Percentiles rank a stretch among this genome's conserved stretches.
Conservation (phyloP, 2,888 invertebrate species). For the Euphydryas editha region DNA sequence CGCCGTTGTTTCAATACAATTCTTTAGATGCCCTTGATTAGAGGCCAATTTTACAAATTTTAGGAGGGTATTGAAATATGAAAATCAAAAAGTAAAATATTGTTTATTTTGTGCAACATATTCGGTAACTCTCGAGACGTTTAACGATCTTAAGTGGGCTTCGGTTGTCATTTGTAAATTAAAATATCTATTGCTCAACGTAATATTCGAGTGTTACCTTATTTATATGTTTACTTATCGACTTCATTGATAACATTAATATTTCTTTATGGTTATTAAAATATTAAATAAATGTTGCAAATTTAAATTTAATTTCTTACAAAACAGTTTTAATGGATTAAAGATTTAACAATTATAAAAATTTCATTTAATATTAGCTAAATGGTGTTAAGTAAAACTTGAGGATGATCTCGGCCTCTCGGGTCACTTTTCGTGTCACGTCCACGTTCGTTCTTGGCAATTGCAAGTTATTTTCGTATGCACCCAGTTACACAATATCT, state of each 20-base stretch:
- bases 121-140: conserved; percentile 74
- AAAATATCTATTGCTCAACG: conserved; percentile 39
- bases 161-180: conserved; percentile 44
- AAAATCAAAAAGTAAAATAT: conserved; percentile 60
- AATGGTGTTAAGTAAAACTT: conserved; percentile 21
- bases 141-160: conserved; percentile 64
- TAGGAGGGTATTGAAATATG: conserved; percentile 66
- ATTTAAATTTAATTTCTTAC: background rate
- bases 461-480: conserved; percentile 37
- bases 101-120: conserved; percentile 71
- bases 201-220: conserved; percentile 2
- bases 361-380: background rate
- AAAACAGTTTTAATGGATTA: background rate
- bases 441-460: conserved; percentile 30
- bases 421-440: conserved; percentile 32
- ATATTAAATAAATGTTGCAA: background rate
- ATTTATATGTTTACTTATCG: conserved; percentile 1
- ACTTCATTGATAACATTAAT: background rate
- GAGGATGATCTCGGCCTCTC: conserved; percentile 27
- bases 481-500: conserved; percentile 32
- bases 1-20: conserved; percentile 69
- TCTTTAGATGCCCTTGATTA: conserved; percentile 65
- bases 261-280: background rate
- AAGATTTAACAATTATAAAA: too few species aligned
- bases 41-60: conserved; percentile 71